Evolutionary conservation across 2,113 vertebrate genomes (phyloP), one percentile per base, ranked within the genome.

Genomic region (Diadophis punctatus): DNA sequence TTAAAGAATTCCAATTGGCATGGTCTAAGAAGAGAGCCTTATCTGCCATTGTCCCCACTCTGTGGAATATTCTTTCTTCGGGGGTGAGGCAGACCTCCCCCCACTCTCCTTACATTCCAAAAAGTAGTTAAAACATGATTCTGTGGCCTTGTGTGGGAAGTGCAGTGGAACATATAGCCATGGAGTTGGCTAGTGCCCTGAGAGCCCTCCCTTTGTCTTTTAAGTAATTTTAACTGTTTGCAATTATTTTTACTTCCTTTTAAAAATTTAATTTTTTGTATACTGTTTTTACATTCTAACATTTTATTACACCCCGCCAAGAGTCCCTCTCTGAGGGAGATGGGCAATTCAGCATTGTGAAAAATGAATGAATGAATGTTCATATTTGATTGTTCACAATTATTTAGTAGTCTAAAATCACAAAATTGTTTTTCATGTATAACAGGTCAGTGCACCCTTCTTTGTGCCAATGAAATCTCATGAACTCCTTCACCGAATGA

Each of bases 401-500:
- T 88, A 56, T 39, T 92, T 22, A 1, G 1, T 80, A 90, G 51
- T 93, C 18, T 1, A n/a, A 23, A 30, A 95, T 97, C 84, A 90
- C 92, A 94, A 93, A 88, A 90, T 1, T 90, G 58, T 93, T 89
- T 90, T 84, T 93, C 94, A 8, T 90, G 30, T 90, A 58, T 86
- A 80, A 91, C 92, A 99, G 99, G 98, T 99, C 80, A 97, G 96
- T 94, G 93, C 95, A 30, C 98, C 98, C 22, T 96, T 98, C 20
- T 99, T 98, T 93, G 97, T 98, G 52, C 98, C 98, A 2, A 95
- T 97, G 94, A 98, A 97, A 96, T 98, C 97, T 39, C 96, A 98
- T 12, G 98, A 98, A 93, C 97, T 99, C 51, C 98, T 99, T 96
- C 99, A 99, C 96, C 98, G 98, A 58, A 99, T 99, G 99, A 98